A percentile compares a stretch with the other conserved stretches of the same genome.
Conservation (phyloP, 2,888 invertebrate species). For the Polydrusus pterygomalis region DNA sequence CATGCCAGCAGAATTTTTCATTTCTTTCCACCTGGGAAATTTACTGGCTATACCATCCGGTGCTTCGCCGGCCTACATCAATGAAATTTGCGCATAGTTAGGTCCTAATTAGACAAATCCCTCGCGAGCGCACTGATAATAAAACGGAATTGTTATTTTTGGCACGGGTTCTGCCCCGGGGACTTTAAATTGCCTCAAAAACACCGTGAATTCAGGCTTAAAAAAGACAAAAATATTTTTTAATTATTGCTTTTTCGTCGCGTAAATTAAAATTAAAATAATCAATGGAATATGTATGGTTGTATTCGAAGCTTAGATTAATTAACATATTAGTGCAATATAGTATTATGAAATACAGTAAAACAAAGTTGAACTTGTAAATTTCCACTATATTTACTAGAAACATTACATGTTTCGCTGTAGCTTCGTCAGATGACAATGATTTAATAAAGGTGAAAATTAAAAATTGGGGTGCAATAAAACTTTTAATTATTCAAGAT, state of each 20-base stretch:
- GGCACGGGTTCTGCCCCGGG: conserved; percentile 13
- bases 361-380: no score
- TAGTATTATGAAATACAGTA: no score
- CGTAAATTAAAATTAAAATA: not conserved
- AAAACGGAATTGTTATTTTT: conserved; percentile 45
- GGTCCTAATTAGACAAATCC: conserved; percentile 53
- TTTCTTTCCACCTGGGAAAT: conserved; percentile 57
- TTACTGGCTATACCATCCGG: conserved; percentile 44
- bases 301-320: no score
- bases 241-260: not conserved
- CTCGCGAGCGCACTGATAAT: conserved; percentile 41
- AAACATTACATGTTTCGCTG: no score
- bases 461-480: no score
- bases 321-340: no score
- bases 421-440: no score
- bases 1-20: conserved; percentile 38
- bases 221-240: not conserved
- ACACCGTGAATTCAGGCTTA: not conserved
- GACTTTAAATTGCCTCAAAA: conserved; percentile 27
- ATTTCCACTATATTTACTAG: no score
- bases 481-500: no score
- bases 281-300: no score
- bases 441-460: no score
- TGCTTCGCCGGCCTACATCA: conserved; percentile 45
- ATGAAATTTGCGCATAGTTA: conserved; percentile 54